Evolutionary conservation across 1,140 invertebrate species (phyloP).

Genomic region (Gyrodactylus bullatarudis): DNA sequence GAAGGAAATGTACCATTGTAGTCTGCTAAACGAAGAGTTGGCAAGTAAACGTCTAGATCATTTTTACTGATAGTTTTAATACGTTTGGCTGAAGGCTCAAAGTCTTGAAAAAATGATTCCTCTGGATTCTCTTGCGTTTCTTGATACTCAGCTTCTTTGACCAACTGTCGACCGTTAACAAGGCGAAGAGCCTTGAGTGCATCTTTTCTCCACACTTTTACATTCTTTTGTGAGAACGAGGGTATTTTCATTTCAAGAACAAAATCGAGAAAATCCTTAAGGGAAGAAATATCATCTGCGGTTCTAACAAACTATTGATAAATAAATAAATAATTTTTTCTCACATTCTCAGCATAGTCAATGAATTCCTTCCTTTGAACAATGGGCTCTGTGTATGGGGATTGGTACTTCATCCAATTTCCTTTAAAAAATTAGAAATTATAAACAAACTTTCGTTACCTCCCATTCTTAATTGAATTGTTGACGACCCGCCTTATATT

Average conservation of each 20-base stretch:
- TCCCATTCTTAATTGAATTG: too few species aligned
- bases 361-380: neutral
- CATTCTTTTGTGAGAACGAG: neutral
- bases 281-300: neutral
- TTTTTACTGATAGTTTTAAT: neutral
- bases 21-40: neutral
- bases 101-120: neutral
- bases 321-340: neutral
- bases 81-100: neutral
- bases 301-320: neutral
- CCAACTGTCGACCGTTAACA: neutral
- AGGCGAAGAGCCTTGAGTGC: neutral
- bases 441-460: too few species aligned
- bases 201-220: neutral
- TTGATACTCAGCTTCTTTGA: neutral
- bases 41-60: neutral
- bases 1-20: neutral
- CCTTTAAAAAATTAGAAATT: too few species aligned
- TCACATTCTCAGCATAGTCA: too few species aligned
- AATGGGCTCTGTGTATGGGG: neutral
- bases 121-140: neutral
- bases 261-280: neutral
- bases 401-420: neutral
- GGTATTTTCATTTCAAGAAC: neutral
- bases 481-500: too few species aligned